These are phyloP conservation scores for Cynodonichthys magdalenae DNA, from an alignment of 2,797 vertebrate species.

Conservation along the genomic window DNA sequence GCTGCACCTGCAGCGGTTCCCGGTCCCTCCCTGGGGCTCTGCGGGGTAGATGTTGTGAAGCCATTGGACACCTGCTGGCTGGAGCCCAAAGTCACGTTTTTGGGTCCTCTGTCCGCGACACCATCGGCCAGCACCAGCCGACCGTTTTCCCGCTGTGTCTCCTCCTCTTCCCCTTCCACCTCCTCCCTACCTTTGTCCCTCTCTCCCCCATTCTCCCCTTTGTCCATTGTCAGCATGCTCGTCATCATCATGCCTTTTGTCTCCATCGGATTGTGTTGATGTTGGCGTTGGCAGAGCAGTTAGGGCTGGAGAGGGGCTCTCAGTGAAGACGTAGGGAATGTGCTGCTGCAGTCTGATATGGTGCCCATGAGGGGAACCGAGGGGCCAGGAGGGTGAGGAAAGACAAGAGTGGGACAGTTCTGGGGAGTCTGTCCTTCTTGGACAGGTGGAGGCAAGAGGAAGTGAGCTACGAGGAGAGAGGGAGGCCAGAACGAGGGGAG, in stretches of 20 bases:
- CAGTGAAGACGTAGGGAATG: conserved; percentile 63
- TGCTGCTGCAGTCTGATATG: conserved; percentile 62
- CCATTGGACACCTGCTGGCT: conserved; percentile 89
- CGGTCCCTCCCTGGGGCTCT: conserved; percentile 79
- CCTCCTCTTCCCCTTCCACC: conserved; percentile 59
- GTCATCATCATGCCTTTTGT: conserved; percentile 79
- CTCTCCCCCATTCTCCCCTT: conserved; percentile 77
- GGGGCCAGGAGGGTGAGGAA: conserved; percentile 26
- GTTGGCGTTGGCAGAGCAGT: conserved; percentile 50
- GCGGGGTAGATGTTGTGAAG: conserved; percentile 85
- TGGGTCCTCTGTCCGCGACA: conserved; percentile 69
- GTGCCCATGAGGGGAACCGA: conserved; percentile 83
- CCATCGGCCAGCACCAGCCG: conserved; percentile 78
- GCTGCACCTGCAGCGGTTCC: conserved; percentile 56
- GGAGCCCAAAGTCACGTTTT: conserved; percentile 68
- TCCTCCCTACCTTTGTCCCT: conserved; percentile 63
- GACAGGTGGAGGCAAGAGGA: conserved; percentile 31
- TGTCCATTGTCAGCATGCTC: conserved; percentile 72
- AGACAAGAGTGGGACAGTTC: conserved; percentile 7
- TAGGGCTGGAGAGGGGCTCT: conserved; percentile 65
- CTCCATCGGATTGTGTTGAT: conserved; percentile 83
- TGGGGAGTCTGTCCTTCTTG: conserved; percentile 28
- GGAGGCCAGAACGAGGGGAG: conserved; percentile 33
- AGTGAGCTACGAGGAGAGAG: conserved; percentile 10
- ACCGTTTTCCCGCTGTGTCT: conserved; percentile 78